Percentiles rank a stretch among this genome's conserved stretches.
These are phyloP conservation scores for Desoria tigrina DNA, from an alignment of 2,888 invertebrate species.

Conservation along the genomic window DNA sequence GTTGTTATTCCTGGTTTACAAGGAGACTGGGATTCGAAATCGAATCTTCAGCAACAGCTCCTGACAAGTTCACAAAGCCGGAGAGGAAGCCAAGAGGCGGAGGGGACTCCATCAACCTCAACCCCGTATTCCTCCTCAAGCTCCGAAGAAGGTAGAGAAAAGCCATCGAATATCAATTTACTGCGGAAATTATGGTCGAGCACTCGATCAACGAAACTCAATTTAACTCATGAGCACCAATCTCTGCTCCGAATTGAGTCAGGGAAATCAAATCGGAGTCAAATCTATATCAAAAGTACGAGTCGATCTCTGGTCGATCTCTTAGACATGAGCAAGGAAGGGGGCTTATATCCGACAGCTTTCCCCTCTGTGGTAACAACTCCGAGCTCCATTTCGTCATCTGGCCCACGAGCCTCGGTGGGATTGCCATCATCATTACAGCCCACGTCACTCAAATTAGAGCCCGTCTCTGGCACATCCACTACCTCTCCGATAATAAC, in stretches of 20 bases:
- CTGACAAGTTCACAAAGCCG: neutral
- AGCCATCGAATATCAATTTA: conserved; percentile 46
- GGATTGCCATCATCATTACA: conserved; percentile 8
- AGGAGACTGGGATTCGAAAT: conserved; percentile 2
- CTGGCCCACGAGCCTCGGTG: neutral
- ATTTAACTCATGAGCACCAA: conserved; percentile 51
- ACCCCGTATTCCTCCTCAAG: conserved; percentile 14
- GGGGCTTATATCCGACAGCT: neutral
- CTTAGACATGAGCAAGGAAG: neutral
- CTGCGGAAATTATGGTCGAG: conserved; percentile 50
- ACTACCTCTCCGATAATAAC: conserved; percentile 12
- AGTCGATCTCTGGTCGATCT: conserved; percentile 10
- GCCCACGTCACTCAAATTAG: conserved; percentile 18
- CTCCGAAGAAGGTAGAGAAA: conserved; percentile 22
- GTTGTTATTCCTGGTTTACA: neutral
- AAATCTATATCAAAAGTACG: neutral
- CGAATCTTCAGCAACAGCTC: conserved; percentile 1
- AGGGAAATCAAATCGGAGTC: conserved; percentile 16
- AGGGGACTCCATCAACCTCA: conserved; percentile 3
- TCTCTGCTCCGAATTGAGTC: conserved; percentile 48
- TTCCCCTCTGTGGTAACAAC: neutral
- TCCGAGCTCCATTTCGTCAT: conserved; percentile 4
- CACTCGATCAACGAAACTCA: conserved; percentile 46
- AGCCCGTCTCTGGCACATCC: conserved; percentile 8
- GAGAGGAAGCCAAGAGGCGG: neutral